A percentile compares a stretch with the other conserved stretches of the same genome.
Conservation (phyloP, 2,113 vertebrate species). For the Pleuronectes platessa region DNA sequence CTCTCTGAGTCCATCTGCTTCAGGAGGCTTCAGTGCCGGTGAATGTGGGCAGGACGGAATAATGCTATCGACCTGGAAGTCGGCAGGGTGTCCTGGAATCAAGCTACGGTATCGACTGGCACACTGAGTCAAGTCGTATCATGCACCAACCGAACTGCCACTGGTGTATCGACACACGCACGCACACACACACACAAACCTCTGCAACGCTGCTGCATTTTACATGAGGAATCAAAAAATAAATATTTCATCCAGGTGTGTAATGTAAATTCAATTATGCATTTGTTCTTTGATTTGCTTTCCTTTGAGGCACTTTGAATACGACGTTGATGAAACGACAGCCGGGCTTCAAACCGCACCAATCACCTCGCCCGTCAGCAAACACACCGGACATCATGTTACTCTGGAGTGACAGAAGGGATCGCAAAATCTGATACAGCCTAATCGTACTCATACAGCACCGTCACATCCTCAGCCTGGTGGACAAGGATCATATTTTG, state of each 20-base stretch:
- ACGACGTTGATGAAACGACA: slow-evolving; percentile 55
- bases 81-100: slow-evolving; percentile 67
- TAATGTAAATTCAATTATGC: slow-evolving; percentile 75
- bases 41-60: slow-evolving; percentile 50
- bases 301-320: slow-evolving; percentile 70
- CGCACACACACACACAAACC: neutral
- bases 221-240: slow-evolving; percentile 72
- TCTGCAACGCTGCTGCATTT: slow-evolving; percentile 69
- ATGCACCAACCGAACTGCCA: slow-evolving; percentile 24
- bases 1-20: slow-evolving; percentile 21
- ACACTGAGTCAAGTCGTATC: slow-evolving; percentile 36
- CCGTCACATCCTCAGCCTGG: neutral
- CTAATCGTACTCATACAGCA: neutral
- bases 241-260: slow-evolving; percentile 71
- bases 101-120: slow-evolving; percentile 66
- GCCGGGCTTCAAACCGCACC: slow-evolving; percentile 51
- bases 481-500: neutral
- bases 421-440: slow-evolving; percentile 6
- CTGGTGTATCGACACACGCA: neutral
- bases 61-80: slow-evolving; percentile 60
- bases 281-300: slow-evolving; percentile 71
- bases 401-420: neutral
- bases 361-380: slow-evolving; percentile 28
- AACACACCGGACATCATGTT: slow-evolving; percentile 29
- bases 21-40: slow-evolving; percentile 16